A percentile compares a stretch with the other conserved stretches of the same genome.
Evolutionary conservation across 2,888 invertebrate genomes (phyloP).

Genomic region (Ormyrus nitidulus): DNA sequence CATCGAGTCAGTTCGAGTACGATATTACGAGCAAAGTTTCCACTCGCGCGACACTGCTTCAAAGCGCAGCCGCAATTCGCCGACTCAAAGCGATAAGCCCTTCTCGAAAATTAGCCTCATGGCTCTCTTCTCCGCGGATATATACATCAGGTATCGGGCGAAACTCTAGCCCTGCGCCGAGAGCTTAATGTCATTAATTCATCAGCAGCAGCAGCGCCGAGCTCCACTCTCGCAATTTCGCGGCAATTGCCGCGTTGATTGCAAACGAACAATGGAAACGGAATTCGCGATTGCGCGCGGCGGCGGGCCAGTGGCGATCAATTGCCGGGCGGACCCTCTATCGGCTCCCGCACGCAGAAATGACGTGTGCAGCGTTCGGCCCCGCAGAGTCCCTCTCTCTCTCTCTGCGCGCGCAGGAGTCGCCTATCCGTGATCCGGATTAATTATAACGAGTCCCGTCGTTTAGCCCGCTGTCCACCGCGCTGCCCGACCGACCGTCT

Average conservation of each 20-base stretch:
- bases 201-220: slow-evolving; percentile 18
- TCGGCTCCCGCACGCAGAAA: slow-evolving; percentile 6
- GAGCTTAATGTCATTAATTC: slow-evolving; percentile 52
- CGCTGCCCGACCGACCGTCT: slow-evolving; percentile 19
- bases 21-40: no score
- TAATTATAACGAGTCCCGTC: slow-evolving; percentile 51
- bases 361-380: neutral
- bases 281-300: slow-evolving; percentile 42
- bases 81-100: no score
- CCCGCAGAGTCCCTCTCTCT: neutral
- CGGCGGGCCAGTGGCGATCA: slow-evolving; percentile 15
- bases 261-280: slow-evolving; percentile 47
- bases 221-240: slow-evolving; percentile 20
- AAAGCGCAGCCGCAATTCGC: no score
- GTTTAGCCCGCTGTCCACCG: slow-evolving; percentile 2
- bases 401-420: neutral
- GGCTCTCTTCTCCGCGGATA: no score
- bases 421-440: slow-evolving; percentile 38
- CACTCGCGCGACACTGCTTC: no score
- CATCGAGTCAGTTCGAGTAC: no score
- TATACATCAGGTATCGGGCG: no score
- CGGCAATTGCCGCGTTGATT: slow-evolving; percentile 49
- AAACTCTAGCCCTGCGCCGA: neutral
- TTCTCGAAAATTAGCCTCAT: no score
- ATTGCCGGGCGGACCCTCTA: neutral